Base-by-base conservation (phyloP, 1,140 invertebrate species). In the Adoxophyes honmai region DNA sequence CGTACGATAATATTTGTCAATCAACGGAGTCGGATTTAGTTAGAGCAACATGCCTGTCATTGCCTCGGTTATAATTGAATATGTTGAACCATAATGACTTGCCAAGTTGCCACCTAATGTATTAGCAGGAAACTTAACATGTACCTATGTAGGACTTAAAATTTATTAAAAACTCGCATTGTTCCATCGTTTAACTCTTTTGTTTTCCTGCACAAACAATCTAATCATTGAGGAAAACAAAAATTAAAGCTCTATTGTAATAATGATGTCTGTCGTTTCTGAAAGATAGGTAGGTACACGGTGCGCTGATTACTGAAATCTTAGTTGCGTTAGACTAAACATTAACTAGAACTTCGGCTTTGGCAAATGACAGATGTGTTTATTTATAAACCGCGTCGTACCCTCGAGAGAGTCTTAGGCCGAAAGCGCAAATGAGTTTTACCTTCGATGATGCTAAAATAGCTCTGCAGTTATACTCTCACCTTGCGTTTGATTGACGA, bases 401-500 rank as follows among this genome's bases (percentile, higher is more conserved):
- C 78, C 85, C 82, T 86, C 73, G 80, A 69, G 78, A 81, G 85
- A 83, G 81, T 81, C 66, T 83, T 77, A 78, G 82, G 75, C 76
- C 64, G 85, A 88, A 88, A 86, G 81, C 80, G 77, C 73, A 73
- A 82, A 86, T 85, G 75, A 78, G 71, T 85, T 79, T 88, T 88
- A 85, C 85, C 85, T 88, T 88, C 85, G 80, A 78, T 78, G 77
- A 78, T 78, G 77, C 81, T 83, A 88, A 88, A 88, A 88, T 86
- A 88, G 85, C 78, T 74, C 58, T 73, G 64, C 73, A 80, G 81
- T 86, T 80, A 81, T 70, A 85, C 83, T 86, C 80, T 88, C 79
- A 81, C 86, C 83, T 86, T 86, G 85, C 78, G 66, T 85, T 88
- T 88, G 83, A 88, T 88, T 88, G 83, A 88, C 79, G 83, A 88